These are phyloP conservation scores for Nowickia ferox DNA, from an alignment of 2,888 invertebrate genomes.

Conservation along the genomic window DNA sequence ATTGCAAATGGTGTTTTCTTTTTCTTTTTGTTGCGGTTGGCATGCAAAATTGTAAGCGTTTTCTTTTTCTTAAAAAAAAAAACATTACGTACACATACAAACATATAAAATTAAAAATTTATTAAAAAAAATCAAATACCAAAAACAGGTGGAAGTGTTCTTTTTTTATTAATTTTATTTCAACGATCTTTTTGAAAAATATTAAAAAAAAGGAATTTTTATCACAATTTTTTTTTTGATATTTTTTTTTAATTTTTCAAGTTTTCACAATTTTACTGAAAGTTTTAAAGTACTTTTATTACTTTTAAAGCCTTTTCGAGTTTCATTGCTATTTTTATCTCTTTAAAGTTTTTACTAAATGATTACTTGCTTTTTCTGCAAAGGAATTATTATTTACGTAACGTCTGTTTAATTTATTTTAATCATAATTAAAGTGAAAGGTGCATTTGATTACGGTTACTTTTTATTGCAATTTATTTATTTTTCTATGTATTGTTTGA, in stretches of 20 bases:
- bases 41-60: conserved; percentile 25
- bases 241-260: neutral
- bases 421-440: conserved; percentile 58
- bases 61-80: neutral
- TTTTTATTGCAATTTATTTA: conserved; percentile 10
- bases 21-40: conserved; percentile 17
- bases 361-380: conserved; percentile 13
- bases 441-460: conserved; percentile 20
- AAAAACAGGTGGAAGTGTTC: no score
- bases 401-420: conserved; percentile 48
- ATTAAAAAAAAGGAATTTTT: no score
- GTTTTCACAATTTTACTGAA: neutral
- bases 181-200: neutral
- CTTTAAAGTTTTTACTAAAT: conserved; percentile 1
- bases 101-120: no score
- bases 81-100: neutral
- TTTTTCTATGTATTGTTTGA: neutral
- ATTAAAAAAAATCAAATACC: no score
- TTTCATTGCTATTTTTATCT: neutral
- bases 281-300: neutral
- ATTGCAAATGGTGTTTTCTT: conserved; percentile 28
- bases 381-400: conserved; percentile 18
- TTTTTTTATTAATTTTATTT: neutral
- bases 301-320: neutral
- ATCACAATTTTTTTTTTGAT: no score